phyloP scores from a whole-genome alignment of 2,113 vertebrate species.

The Psittacula cyanocephala region DNA sequence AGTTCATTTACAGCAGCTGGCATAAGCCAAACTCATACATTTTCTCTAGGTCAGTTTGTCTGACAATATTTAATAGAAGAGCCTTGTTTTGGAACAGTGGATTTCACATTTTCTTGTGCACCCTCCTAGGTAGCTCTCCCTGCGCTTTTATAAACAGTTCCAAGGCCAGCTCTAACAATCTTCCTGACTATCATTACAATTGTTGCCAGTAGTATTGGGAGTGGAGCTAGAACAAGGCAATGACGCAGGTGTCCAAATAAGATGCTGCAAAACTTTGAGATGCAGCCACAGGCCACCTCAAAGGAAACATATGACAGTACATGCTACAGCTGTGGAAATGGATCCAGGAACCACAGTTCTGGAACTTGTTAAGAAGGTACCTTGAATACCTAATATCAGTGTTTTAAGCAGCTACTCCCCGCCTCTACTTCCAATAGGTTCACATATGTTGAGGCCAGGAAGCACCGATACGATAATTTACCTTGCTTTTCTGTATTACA shows the following conservation, averaged over 20 bases:
- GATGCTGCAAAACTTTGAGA: background rate
- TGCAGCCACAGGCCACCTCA: background rate
- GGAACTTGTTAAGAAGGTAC: background rate
- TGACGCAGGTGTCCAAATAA: background rate
- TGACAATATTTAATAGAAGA: background rate
- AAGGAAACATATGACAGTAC: background rate
- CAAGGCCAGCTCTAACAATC: background rate
- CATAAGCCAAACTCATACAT: background rate
- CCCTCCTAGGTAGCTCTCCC: background rate
- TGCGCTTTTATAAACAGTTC: background rate
- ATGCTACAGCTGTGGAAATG: background rate
- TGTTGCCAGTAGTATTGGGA: background rate
- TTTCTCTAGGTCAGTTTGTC: background rate
- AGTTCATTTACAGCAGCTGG: background rate
- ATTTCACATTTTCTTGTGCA: background rate
- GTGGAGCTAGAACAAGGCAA: background rate
- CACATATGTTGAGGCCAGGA: background rate
- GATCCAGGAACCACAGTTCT: background rate
- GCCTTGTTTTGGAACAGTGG: background rate
- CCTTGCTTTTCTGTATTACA: background rate
- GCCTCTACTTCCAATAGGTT: accelerated
- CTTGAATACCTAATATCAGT: background rate
- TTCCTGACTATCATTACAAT: background rate
- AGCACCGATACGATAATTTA: background rate
- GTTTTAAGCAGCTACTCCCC: background rate